Percentiles rank a stretch among this genome's conserved stretches.
These are phyloP conservation scores for Apotomis capreana DNA, from an alignment of 2,888 invertebrate species.

Conservation along the genomic window DNA sequence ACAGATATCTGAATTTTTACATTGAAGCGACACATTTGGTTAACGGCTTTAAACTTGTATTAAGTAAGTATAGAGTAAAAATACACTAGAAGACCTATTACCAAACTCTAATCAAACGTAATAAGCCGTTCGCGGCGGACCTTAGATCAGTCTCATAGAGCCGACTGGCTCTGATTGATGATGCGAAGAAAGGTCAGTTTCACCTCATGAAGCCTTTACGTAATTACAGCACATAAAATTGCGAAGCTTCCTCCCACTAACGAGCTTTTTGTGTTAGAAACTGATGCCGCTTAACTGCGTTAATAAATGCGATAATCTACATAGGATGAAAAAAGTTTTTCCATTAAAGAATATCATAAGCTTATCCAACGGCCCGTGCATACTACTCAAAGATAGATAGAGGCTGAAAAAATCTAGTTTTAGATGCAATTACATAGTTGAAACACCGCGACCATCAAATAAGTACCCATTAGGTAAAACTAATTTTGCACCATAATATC, in stretches of 20 bases:
- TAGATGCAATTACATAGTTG: too few species aligned
- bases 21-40: too few species aligned
- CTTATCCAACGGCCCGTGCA: background rate
- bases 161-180: conserved; percentile 57
- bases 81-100: background rate
- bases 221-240: conserved; percentile 46
- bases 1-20: too few species aligned
- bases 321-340: conserved; percentile 1
- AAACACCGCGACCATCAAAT: too few species aligned
- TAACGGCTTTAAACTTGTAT: too few species aligned
- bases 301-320: conserved; percentile 12
- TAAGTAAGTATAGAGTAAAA: too few species aligned
- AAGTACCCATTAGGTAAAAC: background rate
- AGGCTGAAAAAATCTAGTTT: too few species aligned
- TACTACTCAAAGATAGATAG: too few species aligned
- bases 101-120: background rate
- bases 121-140: conserved; percentile 16
- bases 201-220: conserved; percentile 41
- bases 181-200: conserved; percentile 58
- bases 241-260: conserved; percentile 43
- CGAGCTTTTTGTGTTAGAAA: conserved; percentile 36
- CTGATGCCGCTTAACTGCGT: conserved; percentile 19
- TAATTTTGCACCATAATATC: background rate
- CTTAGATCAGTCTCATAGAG: conserved; percentile 46
- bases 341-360: conserved; percentile 1